Percentiles rank a stretch among this genome's conserved stretches.
These are phyloP conservation scores for Panagrolaimus sp. DNA, from an alignment of 1,140 invertebrate species.

Conservation along the genomic window DNA sequence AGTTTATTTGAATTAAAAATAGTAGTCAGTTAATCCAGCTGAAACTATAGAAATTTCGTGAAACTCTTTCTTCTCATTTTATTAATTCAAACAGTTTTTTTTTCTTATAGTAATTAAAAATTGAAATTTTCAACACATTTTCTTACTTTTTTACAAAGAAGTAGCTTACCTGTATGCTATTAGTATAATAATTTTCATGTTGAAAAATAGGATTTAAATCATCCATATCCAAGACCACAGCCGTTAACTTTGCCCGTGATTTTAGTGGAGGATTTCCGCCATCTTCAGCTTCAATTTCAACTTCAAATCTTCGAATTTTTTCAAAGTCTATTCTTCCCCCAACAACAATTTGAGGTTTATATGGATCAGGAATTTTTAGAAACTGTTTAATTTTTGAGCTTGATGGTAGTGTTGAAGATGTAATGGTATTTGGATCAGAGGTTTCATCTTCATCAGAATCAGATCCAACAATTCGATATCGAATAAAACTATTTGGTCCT, in stretches of 20 bases:
- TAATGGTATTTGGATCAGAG: conserved; percentile 18
- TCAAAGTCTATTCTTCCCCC: conserved; percentile 44
- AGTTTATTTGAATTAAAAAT: too few species aligned
- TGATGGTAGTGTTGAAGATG: too few species aligned
- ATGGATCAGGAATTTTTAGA: conserved; percentile 41
- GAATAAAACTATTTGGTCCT: conserved; percentile 85
- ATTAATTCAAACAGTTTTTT: too few species aligned
- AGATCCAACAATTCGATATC: conserved; percentile 64
- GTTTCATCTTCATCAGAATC: conserved; percentile 7
- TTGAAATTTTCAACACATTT: too few species aligned
- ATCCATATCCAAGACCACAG: conserved; percentile 43
- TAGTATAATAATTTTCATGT: conserved; percentile 30
- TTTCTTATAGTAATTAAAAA: too few species aligned
- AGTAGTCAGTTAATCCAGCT: too few species aligned
- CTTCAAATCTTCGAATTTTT: conserved; percentile 26
- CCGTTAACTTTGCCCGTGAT: conserved; percentile 28
- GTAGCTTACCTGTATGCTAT: conserved; percentile 26
- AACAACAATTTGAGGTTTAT: conserved; percentile 32
- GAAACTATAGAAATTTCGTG: too few species aligned
- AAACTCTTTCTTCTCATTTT: too few species aligned
- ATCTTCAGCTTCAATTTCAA: conserved; percentile 47
- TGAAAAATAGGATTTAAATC: conserved; percentile 43
- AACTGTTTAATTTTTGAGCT: conserved; percentile 9
- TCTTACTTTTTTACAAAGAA: not conserved
- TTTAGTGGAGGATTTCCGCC: conserved; percentile 31